Base-by-base conservation (phyloP, 2,113 vertebrate genomes). In the Phylloscopus trochilus region DNA sequence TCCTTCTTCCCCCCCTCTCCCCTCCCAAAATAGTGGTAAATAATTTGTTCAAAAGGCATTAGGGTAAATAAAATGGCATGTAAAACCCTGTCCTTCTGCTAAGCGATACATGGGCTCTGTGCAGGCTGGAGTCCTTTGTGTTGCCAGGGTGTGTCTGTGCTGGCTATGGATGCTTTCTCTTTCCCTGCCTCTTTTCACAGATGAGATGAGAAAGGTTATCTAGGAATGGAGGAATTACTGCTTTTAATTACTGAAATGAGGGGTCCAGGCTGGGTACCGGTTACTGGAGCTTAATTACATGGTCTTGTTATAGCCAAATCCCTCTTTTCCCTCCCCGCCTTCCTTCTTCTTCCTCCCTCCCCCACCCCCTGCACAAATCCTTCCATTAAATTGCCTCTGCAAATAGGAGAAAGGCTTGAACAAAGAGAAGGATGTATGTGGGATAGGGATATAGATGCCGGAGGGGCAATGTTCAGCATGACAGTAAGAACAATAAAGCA, bases 61-160 rank as follows among this genome's bases (percentile, higher is more conserved):
- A 49, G 11, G 24, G 6, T 75, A 72, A 60, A 89, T 60, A 56
- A 5, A 22, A 5, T 27, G 41, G 10, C 41, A 58, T 31, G 22
- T 89, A 64, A 93, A 82, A 31, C 6, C 4, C 10, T 49, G 44
- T 13, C 69, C 7, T 52, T 77, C 11, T 83, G 22, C 31, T 64
- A 5, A 46, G 74, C 9, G 19, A 41, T 51, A 9, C 35, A 12
- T 1, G 3, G 70, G 16, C 15, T 85, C 20, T 70, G 18, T 86
- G 72, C 27, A 35, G 30, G 20, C 44, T 83, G 84, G n/a, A 85
- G 14, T 83, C 93, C 93, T 96, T 96, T 95, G 94, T 96, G 85
- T 86, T 90, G 41, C 60, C 39, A 86, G 95, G 94, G 95, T 35
- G 94, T 94, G 95, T 96, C 95, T 91, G n/a, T 90, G 79, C 76